A percentile compares a stretch with the other conserved stretches of the same genome.
These are phyloP conservation scores for Desmodus rotundus DNA, from an alignment of 2,113 vertebrate species.

Conservation along the genomic window DNA sequence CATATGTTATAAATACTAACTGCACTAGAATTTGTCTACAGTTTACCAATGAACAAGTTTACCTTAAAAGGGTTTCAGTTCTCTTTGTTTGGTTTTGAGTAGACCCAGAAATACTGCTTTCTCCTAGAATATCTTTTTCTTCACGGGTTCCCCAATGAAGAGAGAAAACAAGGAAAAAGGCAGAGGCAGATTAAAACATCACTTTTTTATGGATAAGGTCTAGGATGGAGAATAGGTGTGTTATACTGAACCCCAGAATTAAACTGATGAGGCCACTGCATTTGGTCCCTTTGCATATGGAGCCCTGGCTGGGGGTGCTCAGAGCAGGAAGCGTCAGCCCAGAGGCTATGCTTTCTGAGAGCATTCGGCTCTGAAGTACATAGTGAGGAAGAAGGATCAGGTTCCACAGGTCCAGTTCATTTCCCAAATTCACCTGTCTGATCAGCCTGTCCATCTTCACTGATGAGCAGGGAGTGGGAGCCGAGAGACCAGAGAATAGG, in stretches of 20 bases:
- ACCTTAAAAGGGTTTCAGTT: neutral
- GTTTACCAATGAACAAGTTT: neutral
- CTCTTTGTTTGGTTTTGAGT: neutral
- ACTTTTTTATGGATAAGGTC: neutral
- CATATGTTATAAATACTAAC: neutral
- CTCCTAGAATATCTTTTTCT: neutral
- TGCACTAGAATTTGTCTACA: neutral
- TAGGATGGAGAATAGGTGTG: neutral
- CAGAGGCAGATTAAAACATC: neutral
- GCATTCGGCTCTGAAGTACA: neutral
- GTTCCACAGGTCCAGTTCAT: neutral
- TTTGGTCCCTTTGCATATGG: too few species aligned
- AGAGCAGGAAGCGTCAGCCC: neutral
- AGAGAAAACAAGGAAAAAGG: neutral
- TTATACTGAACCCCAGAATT: neutral
- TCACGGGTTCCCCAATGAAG: neutral
- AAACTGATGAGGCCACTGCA: neutral
- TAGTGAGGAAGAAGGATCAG: accelerated
- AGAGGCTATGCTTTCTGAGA: neutral
- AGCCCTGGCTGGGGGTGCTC: accelerated
- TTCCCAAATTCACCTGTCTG: neutral
- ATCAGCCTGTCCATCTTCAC: neutral
- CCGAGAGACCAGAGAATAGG: neutral
- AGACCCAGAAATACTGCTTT: neutral
- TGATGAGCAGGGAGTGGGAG: neutral